phyloP scores from a whole-genome alignment of 2,113 vertebrate species.

The Campylomormyrus tamandua region DNA sequence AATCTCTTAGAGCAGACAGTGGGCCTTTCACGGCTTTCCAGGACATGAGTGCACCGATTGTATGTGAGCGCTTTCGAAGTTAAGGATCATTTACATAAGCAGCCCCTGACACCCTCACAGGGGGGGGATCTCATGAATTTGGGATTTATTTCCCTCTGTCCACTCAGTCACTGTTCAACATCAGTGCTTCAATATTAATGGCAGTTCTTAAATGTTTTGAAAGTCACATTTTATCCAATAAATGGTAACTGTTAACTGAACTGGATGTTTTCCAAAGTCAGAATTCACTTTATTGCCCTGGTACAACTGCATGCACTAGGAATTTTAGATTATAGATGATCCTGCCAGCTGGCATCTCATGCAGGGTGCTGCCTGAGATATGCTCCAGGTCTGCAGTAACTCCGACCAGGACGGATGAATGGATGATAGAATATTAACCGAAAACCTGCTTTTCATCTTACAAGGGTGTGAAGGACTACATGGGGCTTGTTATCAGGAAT shows the following conservation, averaged over 20 bases:
- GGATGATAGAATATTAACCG: neutral
- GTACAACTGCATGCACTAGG: neutral
- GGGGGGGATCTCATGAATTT: neutral
- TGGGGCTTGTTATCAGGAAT: conserved; percentile 91
- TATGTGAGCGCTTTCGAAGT: conserved; percentile 33
- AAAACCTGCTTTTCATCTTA: conserved; percentile 31
- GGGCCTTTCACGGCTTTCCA: conserved; percentile 35
- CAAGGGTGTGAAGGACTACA: conserved; percentile 82
- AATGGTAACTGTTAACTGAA: neutral
- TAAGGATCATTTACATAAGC: conserved; percentile 42
- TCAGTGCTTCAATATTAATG: neutral
- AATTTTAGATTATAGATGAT: neutral
- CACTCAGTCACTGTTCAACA: neutral
- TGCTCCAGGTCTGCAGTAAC: neutral
- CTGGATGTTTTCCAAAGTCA: neutral
- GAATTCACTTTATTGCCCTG: neutral
- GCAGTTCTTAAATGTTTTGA: neutral
- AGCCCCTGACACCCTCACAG: neutral
- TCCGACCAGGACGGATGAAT: neutral
- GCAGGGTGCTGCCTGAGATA: neutral
- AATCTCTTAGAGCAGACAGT: conserved; percentile 36
- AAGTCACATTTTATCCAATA: neutral
- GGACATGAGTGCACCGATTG: conserved; percentile 34
- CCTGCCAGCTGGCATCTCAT: neutral
- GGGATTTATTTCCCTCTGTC: conserved; percentile 12